Base-by-base conservation (phyloP, 2,888 invertebrate genomes). In the Lutraria lutraria region DNA sequence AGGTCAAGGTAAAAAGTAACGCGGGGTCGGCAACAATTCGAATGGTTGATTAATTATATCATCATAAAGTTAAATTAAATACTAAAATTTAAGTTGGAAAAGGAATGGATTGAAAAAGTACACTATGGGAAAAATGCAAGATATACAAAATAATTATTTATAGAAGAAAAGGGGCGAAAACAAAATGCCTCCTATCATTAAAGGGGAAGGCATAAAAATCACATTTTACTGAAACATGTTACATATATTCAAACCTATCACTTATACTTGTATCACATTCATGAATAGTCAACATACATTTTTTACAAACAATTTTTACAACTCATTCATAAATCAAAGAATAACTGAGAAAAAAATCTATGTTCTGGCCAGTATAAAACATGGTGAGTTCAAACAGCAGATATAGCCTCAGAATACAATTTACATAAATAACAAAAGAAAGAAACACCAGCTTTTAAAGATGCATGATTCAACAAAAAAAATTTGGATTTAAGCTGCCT, bases 241-340 rank as follows among this genome's bases (percentile, higher is more conserved):
- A 8, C 63, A 86, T 63, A 86, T 80, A 81, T n/a, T 63, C 60
- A 85, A 60, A 63, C 56, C 12, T 86, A 86, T 86, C 86, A 86
- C 86, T 86, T 60, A 1, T 52, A 81, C 86, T 86, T 81, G 21
- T 86, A 86, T 86, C 86, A 86, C 86, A 86, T 63, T 79, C 63
- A 81, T 29, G 21, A 34, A 76, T 16, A 76, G 0, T 31, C 25
- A 76, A 76, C 19, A 19, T 76, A 16, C 31, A 76, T 34, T 19
- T 15, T n/a, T 19, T 76, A 76, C 76, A 31, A 76, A 31, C 31
- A 76, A 1, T n/a, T n/a, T n/a, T n/a, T n/a, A n/a, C n/a, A n/a
- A 76, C 76, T 76, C 2, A n/a, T 43, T 63, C 25, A 63, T n/a
- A n/a, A n/a, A n/a, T 63, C 19, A 56, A 8, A 43, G 56, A 15